Base-by-base conservation (phyloP, 2,888 invertebrate genomes). In the Selenia dentaria region DNA sequence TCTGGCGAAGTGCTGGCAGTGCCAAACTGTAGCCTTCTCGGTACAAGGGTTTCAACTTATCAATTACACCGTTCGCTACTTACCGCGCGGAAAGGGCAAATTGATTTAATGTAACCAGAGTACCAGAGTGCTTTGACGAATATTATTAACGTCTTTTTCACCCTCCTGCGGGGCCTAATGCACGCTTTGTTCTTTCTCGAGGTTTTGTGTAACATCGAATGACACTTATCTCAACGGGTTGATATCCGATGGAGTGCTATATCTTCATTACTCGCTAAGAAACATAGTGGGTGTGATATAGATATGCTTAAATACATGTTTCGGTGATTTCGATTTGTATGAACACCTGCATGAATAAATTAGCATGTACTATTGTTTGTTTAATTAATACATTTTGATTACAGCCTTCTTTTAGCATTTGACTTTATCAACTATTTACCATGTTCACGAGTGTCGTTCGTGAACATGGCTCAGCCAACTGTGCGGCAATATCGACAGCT, bases 81-180 rank as follows among this genome's bases (percentile, higher is more conserved):
- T 90, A 90, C 89, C 83, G 86, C 89, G 88, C 82, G 87, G 83
- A 86, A 88, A 89, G 89, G 89, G 87, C 89, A 89, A 89, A 90
- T 90, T 90, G 89, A 90, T 90, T 90, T 90, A 90, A 90, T 90
- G 90, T 90, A 89, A 88, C 89, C 88, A 82, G 89, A 89, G 89
- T 89, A 88, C 89, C 88, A 81, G 89, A 89, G 89, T 89, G 89
- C 89, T 90, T 89, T 90, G 89, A 90, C 89, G 90, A 90, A 89
- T 90, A 90, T 90, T 90, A 90, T 90, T 89, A 90, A 87, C 88
- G 89, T 88, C 89, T 89, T 90, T 90, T 88, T 88, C 86, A 78
- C 85, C 84, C 88, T 10, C 71, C 74, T 77, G 74, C 74, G 76
- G 73, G 72, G 67, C 70, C 74, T 79, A 81, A 83, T 82, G 81